Conservation (phyloP, 2,888 invertebrate species). For the Lasioglossum figueresi region DNA sequence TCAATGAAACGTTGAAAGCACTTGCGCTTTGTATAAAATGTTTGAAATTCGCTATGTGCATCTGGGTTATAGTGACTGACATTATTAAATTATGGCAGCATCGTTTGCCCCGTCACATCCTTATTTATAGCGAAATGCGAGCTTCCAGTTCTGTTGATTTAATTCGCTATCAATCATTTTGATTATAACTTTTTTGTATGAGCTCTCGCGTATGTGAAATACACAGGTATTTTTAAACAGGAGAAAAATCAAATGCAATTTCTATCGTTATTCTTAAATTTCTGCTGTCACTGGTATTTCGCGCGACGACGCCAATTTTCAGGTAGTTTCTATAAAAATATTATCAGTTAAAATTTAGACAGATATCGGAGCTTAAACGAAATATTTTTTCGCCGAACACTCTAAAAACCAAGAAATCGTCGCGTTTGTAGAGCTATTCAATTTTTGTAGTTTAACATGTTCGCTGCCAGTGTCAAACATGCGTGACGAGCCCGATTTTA, state of each 20-base stretch:
- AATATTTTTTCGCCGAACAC: background rate
- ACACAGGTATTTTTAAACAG: background rate
- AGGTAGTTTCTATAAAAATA: background rate
- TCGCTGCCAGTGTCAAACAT: background rate
- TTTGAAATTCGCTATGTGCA: background rate
- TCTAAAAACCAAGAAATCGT: background rate
- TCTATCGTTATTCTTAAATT: background rate
- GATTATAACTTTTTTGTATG: background rate
- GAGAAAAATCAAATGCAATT: background rate
- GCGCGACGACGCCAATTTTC: background rate
- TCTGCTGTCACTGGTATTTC: background rate
- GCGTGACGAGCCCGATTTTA: background rate
- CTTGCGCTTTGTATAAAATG: background rate
- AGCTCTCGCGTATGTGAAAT: background rate
- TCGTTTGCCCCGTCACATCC: background rate
- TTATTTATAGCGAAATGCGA: background rate
- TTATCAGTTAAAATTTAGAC: background rate
- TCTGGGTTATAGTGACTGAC: conserved; percentile 2
- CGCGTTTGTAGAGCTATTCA: background rate
- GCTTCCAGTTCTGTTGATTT: background rate
- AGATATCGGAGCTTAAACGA: background rate
- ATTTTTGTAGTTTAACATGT: background rate
- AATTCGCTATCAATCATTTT: conserved; percentile 4
- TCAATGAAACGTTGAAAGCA: background rate
- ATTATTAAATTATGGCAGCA: conserved; percentile 3